Conservation (phyloP, 2,888 invertebrate species). For the Eupithecia tripunctaria region DNA sequence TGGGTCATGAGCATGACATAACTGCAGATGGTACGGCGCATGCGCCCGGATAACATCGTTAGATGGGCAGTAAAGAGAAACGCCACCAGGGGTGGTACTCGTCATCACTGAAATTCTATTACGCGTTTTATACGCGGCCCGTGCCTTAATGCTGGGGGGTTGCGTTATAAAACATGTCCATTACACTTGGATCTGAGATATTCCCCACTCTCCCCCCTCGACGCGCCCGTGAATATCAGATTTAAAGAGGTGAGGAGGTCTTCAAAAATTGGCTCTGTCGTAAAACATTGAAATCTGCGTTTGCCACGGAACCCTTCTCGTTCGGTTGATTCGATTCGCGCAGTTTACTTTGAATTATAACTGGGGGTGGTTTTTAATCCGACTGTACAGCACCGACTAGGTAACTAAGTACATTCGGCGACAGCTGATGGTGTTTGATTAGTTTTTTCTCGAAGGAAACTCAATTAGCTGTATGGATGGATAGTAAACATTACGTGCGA, state of each 20-base stretch:
- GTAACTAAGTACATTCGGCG: conserved; percentile 10
- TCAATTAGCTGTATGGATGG: conserved; percentile 41
- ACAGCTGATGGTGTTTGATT: conserved; percentile 44
- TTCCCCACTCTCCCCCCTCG: conserved; percentile 56
- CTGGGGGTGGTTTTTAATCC: conserved; percentile 65
- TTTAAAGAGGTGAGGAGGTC: conserved; percentile 51
- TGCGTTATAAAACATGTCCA: conserved; percentile 74
- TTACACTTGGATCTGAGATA: conserved; percentile 68
- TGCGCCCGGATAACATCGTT: conserved; percentile 78
- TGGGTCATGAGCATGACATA: conserved; percentile 54
- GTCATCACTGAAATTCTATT: conserved; percentile 81
- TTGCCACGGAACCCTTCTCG: conserved; percentile 49
- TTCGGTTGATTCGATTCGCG: conserved; percentile 73
- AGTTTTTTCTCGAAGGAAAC: conserved; percentile 24
- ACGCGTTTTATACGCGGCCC: conserved; percentile 80
- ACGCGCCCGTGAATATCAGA: conserved; percentile 50
- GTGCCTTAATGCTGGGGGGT: conserved; percentile 73
- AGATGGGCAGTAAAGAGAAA: conserved; percentile 70
- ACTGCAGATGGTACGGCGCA: conserved; percentile 63
- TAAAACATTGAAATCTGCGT: conserved; percentile 76
- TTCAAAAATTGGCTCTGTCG: conserved; percentile 58
- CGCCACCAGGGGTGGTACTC: conserved; percentile 62
- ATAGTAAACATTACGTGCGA: conserved; percentile 56
- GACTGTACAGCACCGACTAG: conserved; percentile 40
- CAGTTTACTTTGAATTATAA: conserved; percentile 82